These are phyloP conservation scores for Peromyscus nudipes DNA, from an alignment of 2,797 vertebrate genomes.

Conservation along the genomic window DNA sequence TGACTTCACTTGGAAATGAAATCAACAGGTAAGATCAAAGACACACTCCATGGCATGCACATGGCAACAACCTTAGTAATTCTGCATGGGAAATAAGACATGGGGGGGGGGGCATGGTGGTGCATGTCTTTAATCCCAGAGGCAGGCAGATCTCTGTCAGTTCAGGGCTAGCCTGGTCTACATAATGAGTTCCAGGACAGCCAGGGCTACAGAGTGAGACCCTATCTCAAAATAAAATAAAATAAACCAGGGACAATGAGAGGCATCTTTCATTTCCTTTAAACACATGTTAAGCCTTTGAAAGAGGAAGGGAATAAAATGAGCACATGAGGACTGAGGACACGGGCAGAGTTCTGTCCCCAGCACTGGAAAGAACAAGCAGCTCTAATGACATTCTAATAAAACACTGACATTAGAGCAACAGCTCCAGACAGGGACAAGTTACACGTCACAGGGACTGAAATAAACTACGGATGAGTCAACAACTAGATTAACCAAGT, in stretches of 20 bases:
- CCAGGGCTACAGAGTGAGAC: neutral
- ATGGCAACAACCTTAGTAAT: neutral
- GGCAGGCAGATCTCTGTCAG: neutral
- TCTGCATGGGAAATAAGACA: neutral
- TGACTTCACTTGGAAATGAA: conserved; percentile 56
- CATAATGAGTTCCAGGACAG: neutral
- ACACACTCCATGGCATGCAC: neutral
- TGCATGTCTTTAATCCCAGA: neutral
- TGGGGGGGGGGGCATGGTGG: neutral
- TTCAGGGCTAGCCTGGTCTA: neutral
- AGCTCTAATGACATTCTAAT: neutral
- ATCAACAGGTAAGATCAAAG: neutral
- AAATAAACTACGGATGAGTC: conserved; percentile 48
- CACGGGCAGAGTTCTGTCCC: neutral
- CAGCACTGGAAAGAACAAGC: neutral
- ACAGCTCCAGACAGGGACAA: conserved; percentile 13
- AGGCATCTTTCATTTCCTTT: conserved; percentile 24
- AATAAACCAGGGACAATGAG: neutral
- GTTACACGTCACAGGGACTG: neutral
- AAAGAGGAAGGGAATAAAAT: conserved; percentile 55
- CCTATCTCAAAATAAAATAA: neutral
- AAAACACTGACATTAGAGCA: neutral
- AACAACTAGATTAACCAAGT: conserved; percentile 24
- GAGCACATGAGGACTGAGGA: neutral
- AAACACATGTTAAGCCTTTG: conserved; percentile 4